Conservation (phyloP, 2,888 invertebrate species). For the Eristalis tenax region DNA sequence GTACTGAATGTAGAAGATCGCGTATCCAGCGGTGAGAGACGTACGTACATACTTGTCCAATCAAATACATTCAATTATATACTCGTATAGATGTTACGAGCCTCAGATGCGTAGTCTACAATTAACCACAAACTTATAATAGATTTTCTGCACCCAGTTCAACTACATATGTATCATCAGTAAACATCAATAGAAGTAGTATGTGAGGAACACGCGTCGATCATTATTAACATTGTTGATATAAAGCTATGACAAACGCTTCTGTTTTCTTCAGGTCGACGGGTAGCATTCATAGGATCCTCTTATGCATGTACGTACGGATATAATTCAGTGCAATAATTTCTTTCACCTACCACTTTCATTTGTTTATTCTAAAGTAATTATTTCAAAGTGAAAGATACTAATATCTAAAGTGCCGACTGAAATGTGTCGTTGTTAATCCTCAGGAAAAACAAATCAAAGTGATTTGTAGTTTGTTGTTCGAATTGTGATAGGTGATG, state of each 20-base stretch:
- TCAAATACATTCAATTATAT: background rate
- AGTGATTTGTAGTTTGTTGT: background rate
- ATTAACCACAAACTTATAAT: background rate
- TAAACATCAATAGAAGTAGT: too few species aligned
- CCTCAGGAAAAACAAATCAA: background rate
- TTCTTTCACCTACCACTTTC: too few species aligned
- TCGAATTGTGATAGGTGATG: background rate
- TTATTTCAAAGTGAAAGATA: background rate
- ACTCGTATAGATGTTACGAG: background rate
- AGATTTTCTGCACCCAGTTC: background rate
- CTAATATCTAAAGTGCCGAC: slow-evolving; percentile 1
- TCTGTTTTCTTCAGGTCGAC: background rate
- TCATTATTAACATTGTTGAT: too few species aligned
- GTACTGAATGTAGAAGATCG: slow-evolving; percentile 7
- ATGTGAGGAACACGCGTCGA: too few species aligned
- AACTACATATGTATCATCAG: too few species aligned
- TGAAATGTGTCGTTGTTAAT: slow-evolving; percentile 2
- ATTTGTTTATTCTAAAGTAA: slow-evolving; percentile 8
- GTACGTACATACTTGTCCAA: background rate
- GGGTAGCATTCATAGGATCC: background rate
- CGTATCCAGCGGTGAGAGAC: slow-evolving; percentile 1
- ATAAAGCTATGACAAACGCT: too few species aligned
- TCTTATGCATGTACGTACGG: background rate
- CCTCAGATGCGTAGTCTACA: background rate
- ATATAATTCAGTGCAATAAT: too few species aligned